These are phyloP conservation scores for Cepaea hortensis DNA, from an alignment of 2,888 invertebrate genomes.

Conservation along the genomic window DNA sequence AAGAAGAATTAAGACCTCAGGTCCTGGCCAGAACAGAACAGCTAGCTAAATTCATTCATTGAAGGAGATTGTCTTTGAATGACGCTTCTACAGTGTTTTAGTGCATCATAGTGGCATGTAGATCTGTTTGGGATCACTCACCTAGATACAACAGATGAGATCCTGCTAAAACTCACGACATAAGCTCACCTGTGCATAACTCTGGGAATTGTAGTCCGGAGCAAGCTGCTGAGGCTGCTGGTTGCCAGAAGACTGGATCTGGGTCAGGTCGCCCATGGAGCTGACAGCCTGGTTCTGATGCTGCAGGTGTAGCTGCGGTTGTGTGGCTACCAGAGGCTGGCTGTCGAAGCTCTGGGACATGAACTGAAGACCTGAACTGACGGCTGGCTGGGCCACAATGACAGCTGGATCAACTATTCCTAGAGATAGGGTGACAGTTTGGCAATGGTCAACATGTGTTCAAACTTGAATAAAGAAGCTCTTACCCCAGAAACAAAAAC, in stretches of 20 bases:
- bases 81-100: too few relatives aligned
- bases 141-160: too few relatives aligned
- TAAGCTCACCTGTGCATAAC: slow-evolving; percentile 28
- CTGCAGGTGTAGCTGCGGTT: slow-evolving; percentile 46
- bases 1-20: too few relatives aligned
- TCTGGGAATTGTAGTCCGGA: slow-evolving; percentile 38
- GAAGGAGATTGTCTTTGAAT: too few relatives aligned
- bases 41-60: too few relatives aligned
- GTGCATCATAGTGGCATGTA: too few relatives aligned
- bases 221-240: slow-evolving; percentile 25
- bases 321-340: slow-evolving; percentile 46
- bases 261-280: not conserved
- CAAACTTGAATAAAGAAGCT: too few relatives aligned
- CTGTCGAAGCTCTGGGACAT: slow-evolving; percentile 37
- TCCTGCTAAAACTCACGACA: not conserved
- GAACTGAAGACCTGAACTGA: slow-evolving; percentile 34
- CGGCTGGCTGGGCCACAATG: slow-evolving; percentile 40
- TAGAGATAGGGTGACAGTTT: not conserved
- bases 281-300: slow-evolving; percentile 17
- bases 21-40: too few relatives aligned
- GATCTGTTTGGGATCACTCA: too few relatives aligned
- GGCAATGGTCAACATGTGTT: too few relatives aligned
- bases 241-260: not conserved
- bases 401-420: slow-evolving; percentile 38
- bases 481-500: too few relatives aligned